Evolutionary conservation across 1,140 invertebrate genomes (phyloP), one percentile per base, ranked within the genome.

Genomic region (Chrysoperla carnea): DNA sequence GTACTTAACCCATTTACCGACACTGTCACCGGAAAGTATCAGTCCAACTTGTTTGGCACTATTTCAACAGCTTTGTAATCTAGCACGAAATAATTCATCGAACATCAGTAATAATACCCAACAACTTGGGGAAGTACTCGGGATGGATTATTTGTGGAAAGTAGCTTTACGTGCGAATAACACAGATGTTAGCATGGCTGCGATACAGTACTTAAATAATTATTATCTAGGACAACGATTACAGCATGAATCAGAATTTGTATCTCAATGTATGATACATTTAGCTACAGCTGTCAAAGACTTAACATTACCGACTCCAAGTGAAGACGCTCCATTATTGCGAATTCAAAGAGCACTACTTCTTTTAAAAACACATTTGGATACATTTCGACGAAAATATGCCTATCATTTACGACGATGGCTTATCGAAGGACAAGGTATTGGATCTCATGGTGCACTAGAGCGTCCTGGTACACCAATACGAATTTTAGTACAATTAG

Each of bases 61-160:
- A 28, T 91, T 92, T 57, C 88, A 93, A 58, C 86, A 93, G 56
- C 61, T 94, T 15, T 91, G 84, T 52, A 87, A 84, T 57, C 64
- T 92, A 40, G 83, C 84, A 0, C 69, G 82, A 9, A 70, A 85
- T 46, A 77, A 84, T 4, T 66, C 73, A 39, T 54, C 66, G 48
- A 53, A 66, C 45, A 52, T 64, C 12, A 65, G 71, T 31, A 46
- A 41, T n/a, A 44, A 50, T 13, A 45, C 45, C 2, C 48, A 48
- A 8, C 52, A 53, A 40, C 57, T 58, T 41, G 54, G 76, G 5
- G 76, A 78, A 46, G 69, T 79, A 13, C 72, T 84, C 23, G 87
- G 85, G 9, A 92, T 93, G 81, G 83, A 89, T 61, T 87, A 93
- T 53, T 62, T 94, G 13, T 95, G 90, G 89, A 84, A 82, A 57